Conservation (phyloP, 2,113 vertebrate genomes). For the Pedionomus torquatus region DNA sequence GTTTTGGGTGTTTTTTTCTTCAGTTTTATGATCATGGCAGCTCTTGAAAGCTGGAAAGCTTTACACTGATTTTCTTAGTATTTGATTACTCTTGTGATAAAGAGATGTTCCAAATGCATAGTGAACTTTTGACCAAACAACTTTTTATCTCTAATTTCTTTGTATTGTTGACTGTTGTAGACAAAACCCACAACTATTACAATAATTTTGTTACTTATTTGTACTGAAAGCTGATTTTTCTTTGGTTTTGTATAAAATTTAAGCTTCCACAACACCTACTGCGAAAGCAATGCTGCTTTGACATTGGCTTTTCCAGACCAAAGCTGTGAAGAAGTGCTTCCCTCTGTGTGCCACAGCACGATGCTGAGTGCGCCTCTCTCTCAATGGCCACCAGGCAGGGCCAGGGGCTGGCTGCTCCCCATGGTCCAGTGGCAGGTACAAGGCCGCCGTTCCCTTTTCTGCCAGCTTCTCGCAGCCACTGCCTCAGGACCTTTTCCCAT, state of each 20-base stretch:
- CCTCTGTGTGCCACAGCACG: accelerated
- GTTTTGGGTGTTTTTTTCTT: neutral
- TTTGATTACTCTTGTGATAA: neutral
- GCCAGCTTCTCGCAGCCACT: accelerated
- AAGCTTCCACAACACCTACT: neutral
- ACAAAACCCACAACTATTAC: neutral
- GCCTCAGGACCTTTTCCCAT: accelerated
- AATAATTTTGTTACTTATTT: conserved; percentile 6
- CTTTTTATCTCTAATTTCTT: conserved; percentile 30
- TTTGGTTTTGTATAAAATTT: conserved; percentile 1
- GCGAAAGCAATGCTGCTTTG: neutral
- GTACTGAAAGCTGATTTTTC: neutral
- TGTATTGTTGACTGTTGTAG: neutral
- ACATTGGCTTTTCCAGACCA: neutral
- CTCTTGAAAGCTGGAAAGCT: neutral
- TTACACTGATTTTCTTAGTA: neutral
- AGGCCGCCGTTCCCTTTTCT: accelerated
- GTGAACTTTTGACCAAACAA: conserved; percentile 10
- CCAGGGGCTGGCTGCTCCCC: neutral
- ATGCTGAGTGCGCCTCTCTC: neutral
- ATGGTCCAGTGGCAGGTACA: neutral
- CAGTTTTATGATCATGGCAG: neutral
- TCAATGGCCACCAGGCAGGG: accelerated
- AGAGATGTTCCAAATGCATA: neutral
- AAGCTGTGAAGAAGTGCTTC: neutral